Base-by-base conservation (phyloP, 2,797 vertebrate genomes). In the Nannoperca australis region DNA sequence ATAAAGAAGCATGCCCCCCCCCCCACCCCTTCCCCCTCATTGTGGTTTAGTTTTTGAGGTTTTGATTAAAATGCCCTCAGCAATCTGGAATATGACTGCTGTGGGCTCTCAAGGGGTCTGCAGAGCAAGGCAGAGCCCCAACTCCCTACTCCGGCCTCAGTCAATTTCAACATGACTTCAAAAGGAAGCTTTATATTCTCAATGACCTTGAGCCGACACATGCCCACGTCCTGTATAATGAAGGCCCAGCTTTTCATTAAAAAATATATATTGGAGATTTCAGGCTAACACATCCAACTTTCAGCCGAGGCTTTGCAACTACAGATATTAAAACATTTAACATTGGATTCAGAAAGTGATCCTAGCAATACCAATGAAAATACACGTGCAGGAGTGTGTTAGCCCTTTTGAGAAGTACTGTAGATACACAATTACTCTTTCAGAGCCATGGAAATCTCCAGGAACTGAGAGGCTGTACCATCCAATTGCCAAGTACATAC, bases 61-160 rank as follows among this genome's bases (percentile, higher is more conserved):
- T 80, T 68, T 85, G 77, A 85, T 88, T 85, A 83, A 91, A 88
- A 87, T 34, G 87, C 87, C 79, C 30, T 73, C 49, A 84, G 88
- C 83, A 73, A 78, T 87, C 73, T 78, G 80, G 58, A 78, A 67
- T 76, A 85, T 67, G 83, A 82, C 77, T 70, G 61, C 61, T 60
- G 58, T 18, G 36, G 34, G 56, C 50, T 82, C 81, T 81, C 78
- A 12, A 73, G 84, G 70, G 85, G 64, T 66, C 53, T 18, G 2
- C 53, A 53, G 77, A 86, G 80, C 76, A 79, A 79, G 67, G 71
- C 54, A 38, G 34, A 76, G 67, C 82, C 56, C 42, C 75, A 70
- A 0, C 65, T 75, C 76, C 30, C 65, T 44, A 70, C 76, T 78
- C 69, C 13, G 8, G 77, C 76, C 66, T 40, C 62, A 73, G 59